Percentiles rank a stretch among this genome's conserved stretches.
phyloP scores from a whole-genome alignment of 2,113 vertebrate genomes.

The Corapipo altera region DNA sequence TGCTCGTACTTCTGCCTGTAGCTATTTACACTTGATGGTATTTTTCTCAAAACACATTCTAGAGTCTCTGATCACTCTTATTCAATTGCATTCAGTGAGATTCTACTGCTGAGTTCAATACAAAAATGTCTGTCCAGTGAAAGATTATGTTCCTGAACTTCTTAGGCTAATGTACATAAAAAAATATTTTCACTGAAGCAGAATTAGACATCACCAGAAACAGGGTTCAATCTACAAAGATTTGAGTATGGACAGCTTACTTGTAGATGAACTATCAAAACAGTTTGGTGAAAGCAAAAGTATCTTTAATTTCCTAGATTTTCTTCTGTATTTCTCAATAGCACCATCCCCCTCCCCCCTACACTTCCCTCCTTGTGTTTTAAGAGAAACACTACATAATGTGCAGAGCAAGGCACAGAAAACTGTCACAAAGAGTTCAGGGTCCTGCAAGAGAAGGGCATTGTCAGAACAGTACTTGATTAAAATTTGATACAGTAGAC shows the following conservation, averaged over 20 bases:
- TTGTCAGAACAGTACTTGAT: neutral
- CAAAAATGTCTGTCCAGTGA: neutral
- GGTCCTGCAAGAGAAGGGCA: neutral
- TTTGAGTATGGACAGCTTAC: neutral
- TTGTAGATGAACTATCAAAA: neutral
- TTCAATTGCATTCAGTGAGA: neutral
- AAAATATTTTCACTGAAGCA: neutral
- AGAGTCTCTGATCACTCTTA: neutral
- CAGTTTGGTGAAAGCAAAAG: neutral
- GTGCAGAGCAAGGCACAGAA: neutral
- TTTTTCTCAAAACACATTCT: neutral
- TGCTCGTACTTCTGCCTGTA: neutral
- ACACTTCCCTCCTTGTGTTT: neutral
- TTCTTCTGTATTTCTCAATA: neutral
- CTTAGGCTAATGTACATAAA: neutral
- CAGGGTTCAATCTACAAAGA: neutral
- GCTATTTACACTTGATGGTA: neutral
- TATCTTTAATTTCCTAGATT: neutral
- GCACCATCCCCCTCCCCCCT: accelerated
- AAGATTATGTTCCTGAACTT: neutral
- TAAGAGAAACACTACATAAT: neutral
- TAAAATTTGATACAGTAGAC: neutral
- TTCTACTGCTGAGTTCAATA: neutral
- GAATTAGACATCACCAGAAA: neutral
- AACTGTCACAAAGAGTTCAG: neutral